These are phyloP conservation scores for Lichenostomus cassidix DNA, from an alignment of 2,113 vertebrate genomes.

Conservation along the genomic window DNA sequence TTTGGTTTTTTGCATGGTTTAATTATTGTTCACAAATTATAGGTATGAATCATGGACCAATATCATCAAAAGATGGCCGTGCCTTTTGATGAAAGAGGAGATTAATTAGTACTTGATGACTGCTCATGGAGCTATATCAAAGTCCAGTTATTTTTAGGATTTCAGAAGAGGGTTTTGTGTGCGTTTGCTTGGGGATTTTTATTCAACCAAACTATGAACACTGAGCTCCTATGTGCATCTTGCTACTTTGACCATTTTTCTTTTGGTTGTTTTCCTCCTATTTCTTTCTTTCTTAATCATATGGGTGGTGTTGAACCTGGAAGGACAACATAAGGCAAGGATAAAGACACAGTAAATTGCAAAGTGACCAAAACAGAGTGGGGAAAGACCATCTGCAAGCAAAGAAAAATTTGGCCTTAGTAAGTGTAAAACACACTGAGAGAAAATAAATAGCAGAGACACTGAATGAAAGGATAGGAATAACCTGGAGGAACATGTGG, in stretches of 20 bases:
- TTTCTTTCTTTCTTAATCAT: not conserved
- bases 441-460: not conserved
- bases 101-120: not conserved
- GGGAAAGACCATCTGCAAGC: not conserved
- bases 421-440: not conserved
- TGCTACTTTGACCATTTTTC: not conserved
- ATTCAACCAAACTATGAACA: not conserved
- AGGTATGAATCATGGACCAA: not conserved
- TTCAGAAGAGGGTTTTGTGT: not conserved
- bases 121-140: not conserved
- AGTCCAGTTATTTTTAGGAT: not conserved
- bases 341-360: not conserved
- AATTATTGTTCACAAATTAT: not conserved
- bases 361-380: not conserved
- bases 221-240: not conserved
- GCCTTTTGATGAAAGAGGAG: not conserved
- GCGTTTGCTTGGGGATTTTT: not conserved
- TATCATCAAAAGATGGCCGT: not conserved
- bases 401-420: not conserved
- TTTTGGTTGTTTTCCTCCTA: rapidly evolving
- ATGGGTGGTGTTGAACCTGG: not conserved
- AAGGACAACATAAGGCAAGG: not conserved
- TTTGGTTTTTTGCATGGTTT: not conserved
- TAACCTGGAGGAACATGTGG: not conserved
- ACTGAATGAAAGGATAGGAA: not conserved